A percentile compares a stretch with the other conserved stretches of the same genome.
Evolutionary conservation across 2,888 invertebrate genomes (phyloP).

Genomic region (Cerastis leucographa): DNA sequence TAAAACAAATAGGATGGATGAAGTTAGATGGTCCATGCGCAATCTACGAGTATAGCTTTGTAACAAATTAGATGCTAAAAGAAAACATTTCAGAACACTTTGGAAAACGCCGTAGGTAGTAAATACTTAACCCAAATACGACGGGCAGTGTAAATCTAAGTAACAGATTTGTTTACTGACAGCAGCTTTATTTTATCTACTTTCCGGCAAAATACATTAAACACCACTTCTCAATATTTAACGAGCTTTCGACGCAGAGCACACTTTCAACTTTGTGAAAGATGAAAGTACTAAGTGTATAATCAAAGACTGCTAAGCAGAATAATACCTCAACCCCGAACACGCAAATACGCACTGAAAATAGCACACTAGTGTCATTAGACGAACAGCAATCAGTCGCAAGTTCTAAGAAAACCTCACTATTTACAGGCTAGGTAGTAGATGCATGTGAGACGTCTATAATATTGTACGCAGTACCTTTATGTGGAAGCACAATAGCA

Average conservation of each 20-base stretch:
- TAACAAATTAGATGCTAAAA: slow-evolving; percentile 11
- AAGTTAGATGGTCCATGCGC: slow-evolving; percentile 21
- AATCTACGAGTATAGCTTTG: slow-evolving; percentile 4
- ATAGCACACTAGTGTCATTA: slow-evolving; percentile 43
- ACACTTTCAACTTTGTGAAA: slow-evolving; percentile 35
- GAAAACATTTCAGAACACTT: slow-evolving; percentile 14
- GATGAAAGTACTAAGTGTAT: slow-evolving; percentile 49
- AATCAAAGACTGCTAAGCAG: slow-evolving; percentile 27
- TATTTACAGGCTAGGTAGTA: slow-evolving; percentile 51
- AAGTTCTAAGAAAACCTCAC: slow-evolving; percentile 62
- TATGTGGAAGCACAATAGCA: slow-evolving; percentile 56
- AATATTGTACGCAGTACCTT: slow-evolving; percentile 38
- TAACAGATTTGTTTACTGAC: slow-evolving; percentile 3
- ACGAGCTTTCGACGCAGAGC: slow-evolving; percentile 7
- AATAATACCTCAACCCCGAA: slow-evolving; percentile 21
- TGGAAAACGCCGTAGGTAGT: slow-evolving; percentile 21
- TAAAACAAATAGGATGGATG: slow-evolving; percentile 6
- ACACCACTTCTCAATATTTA: slow-evolving; percentile 7
- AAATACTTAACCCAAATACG: slow-evolving; percentile 36
- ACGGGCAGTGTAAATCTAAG: background rate
- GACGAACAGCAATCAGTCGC: slow-evolving; percentile 42
- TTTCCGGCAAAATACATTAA: slow-evolving; percentile 11
- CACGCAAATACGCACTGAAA: slow-evolving; percentile 41
- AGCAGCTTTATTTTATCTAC: background rate
- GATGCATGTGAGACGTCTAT: slow-evolving; percentile 35